Percentiles rank a stretch among this genome's conserved stretches.
Conservation (phyloP, 2,797 vertebrate genomes). For the Brachymystax lenok region DNA sequence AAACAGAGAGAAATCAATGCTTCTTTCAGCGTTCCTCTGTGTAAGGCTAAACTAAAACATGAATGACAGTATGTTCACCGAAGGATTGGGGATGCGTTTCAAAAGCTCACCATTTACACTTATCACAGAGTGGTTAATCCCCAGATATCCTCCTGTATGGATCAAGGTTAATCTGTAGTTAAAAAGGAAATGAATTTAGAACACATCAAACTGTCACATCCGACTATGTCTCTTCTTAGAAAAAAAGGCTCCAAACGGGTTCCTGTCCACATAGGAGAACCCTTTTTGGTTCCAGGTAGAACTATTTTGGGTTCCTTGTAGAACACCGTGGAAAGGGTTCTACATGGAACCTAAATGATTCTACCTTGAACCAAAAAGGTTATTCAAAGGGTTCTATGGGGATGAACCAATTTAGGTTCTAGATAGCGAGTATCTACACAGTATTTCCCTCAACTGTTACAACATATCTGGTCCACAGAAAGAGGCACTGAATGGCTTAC, state of each 20-base stretch:
- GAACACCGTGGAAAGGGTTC: too few relatives aligned
- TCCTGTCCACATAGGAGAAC: too few relatives aligned
- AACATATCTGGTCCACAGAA: not conserved
- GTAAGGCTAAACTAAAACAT: slow-evolving; percentile 1
- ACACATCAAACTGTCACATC: slow-evolving; percentile 58
- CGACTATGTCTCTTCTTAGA: slow-evolving; percentile 13
- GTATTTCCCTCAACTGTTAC: not conserved
- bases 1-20: not conserved
- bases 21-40: too few relatives aligned
- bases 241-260: too few relatives aligned
- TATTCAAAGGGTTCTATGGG: too few relatives aligned
- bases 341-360: too few relatives aligned
- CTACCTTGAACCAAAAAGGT: too few relatives aligned
- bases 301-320: too few relatives aligned
- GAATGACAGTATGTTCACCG: slow-evolving; percentile 19
- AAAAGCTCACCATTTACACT: slow-evolving; percentile 71
- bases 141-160: slow-evolving; percentile 56
- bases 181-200: slow-evolving; percentile 68
- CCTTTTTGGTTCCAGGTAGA: too few relatives aligned
- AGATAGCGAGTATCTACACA: too few relatives aligned
- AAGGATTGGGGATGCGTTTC: slow-evolving; percentile 32
- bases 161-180: slow-evolving; percentile 79
- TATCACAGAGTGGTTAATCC: slow-evolving; percentile 75
- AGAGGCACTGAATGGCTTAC: not conserved
- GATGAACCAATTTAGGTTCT: too few relatives aligned